Base-by-base conservation (phyloP, 2,113 vertebrate species). In the Tyto alba region DNA sequence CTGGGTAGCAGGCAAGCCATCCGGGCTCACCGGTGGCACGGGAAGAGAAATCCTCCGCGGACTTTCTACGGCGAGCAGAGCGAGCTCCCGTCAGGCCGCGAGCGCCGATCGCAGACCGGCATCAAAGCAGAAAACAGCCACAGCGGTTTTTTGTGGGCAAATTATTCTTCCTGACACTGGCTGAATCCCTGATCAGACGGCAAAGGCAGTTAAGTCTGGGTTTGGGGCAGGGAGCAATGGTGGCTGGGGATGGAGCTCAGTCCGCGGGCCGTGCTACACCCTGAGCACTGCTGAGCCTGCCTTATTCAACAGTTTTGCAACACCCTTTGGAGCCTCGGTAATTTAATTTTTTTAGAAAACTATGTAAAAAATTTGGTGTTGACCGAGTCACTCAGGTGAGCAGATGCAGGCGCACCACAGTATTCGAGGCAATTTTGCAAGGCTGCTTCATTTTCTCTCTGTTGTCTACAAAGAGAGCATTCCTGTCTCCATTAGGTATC, bases 381-480 rank as follows among this genome's bases (percentile, higher is more conserved):
- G 26, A 1, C 21, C 6, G 38, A 50, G 38, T 12, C 71, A 34
- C 0, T 3, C 76, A 53, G 88, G 68, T 56, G 72, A 85, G 71
- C 45, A 38, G 47, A 4, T 29, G 43, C 73, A 57, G 62, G 20
- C 7, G 0, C n/a, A 23, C 5, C 52, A 14, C 13, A 3, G 1
- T 13, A 43, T 95, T 77, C 60, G 55, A 59, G 73, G 73, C 53
- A 7, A 10, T 60, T 69, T 25, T 45, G 32, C 55, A 32, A 71
- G 50, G 92, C 78, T 40, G 60, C 86, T 74, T 76, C 13, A 2
- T 43, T 74, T 53, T 43, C 80, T 47, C 29, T 27, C 85, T 1
- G 15, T n/a, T 15, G 48, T 41, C 74, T 91, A 68, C 89, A 36
- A 94, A 86, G 92, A 91, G 91, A 92, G 83, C 89, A 74, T 74